These are phyloP conservation scores for Nannobrachium achirus DNA, from an alignment of 2,113 vertebrate species.

Conservation along the genomic window DNA sequence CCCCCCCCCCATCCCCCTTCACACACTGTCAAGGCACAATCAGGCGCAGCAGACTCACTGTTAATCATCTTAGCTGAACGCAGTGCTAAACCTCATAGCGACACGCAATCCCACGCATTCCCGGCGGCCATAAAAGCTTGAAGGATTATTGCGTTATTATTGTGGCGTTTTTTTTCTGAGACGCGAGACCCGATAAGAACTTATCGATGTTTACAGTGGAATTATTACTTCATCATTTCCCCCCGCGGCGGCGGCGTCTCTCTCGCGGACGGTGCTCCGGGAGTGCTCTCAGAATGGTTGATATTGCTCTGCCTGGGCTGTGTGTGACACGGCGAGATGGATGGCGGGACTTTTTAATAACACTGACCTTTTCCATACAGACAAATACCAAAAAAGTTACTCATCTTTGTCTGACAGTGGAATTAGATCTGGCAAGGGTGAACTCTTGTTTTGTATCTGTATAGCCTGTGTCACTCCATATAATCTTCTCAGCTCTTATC, in stretches of 20 bases:
- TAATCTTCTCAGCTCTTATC: constrained; percentile 37
- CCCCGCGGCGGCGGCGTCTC: too few species aligned
- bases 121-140: constrained; percentile 21
- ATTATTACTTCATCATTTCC: background rate
- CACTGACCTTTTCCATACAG: constrained; percentile 43
- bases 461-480: constrained; percentile 25
- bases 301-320: constrained; percentile 32
- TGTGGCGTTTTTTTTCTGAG: background rate
- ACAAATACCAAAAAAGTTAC: constrained; percentile 53
- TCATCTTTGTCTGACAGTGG: constrained; percentile 52
- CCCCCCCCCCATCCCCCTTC: too few species aligned
- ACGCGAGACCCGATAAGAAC: background rate
- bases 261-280: too few species aligned
- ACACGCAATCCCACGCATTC: too few species aligned
- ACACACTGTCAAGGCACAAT: too few species aligned
- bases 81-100: too few species aligned
- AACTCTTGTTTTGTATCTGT: constrained; percentile 29
- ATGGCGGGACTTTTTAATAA: constrained; percentile 56
- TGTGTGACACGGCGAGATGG: constrained; percentile 37
- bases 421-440: constrained; percentile 41
- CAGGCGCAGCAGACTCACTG: too few species aligned
- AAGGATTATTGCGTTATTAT: constrained; percentile 5
- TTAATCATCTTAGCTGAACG: too few species aligned
- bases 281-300: constrained; percentile 13
- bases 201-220: background rate